Percentiles rank a stretch among this genome's conserved stretches.
Conservation (phyloP, 2,797 vertebrate species). For the Sebastes iracundus region DNA sequence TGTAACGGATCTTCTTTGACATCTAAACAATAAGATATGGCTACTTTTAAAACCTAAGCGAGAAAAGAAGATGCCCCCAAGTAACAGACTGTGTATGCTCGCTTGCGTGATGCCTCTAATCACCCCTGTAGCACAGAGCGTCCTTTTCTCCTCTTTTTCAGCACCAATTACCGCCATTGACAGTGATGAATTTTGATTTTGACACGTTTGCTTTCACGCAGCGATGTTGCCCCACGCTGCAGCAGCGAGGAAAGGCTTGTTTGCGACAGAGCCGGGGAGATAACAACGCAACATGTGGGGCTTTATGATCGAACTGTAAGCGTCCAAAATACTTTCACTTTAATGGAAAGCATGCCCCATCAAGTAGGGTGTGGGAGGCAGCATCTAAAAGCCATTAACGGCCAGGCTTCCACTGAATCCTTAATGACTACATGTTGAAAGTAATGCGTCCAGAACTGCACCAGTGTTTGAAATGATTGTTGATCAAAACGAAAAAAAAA, state of each 20-base stretch:
- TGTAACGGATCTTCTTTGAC: slow-evolving; percentile 51
- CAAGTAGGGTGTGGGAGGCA: slow-evolving; percentile 71
- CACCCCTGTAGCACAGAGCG: slow-evolving; percentile 24
- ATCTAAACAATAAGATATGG: slow-evolving; percentile 40
- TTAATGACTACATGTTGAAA: slow-evolving; percentile 58
- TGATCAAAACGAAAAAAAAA: slow-evolving; percentile 48
- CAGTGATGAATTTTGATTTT: slow-evolving; percentile 78
- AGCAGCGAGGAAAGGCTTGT: slow-evolving; percentile 55
- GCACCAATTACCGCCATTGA: slow-evolving; percentile 67
- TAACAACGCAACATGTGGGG: slow-evolving; percentile 71
- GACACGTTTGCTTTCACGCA: slow-evolving; percentile 70
- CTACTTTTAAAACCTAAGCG: slow-evolving; percentile 13
- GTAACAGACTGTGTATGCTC: slow-evolving; percentile 21
- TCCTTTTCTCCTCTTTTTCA: slow-evolving; percentile 43
- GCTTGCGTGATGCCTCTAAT: slow-evolving; percentile 49
- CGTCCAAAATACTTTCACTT: slow-evolving; percentile 62
- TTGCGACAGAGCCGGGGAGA: slow-evolving; percentile 53
- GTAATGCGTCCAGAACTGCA: slow-evolving; percentile 42
- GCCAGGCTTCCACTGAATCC: slow-evolving; percentile 59
- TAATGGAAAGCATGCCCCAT: slow-evolving; percentile 74
- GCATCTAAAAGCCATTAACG: slow-evolving; percentile 70
- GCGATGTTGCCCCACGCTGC: slow-evolving; percentile 41
- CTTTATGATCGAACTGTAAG: slow-evolving; percentile 69
- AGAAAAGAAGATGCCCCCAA: slow-evolving; percentile 24
- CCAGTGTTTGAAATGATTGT: slow-evolving; percentile 56